Base-by-base conservation (phyloP, 2,888 invertebrate species). In the Drosophila peninsularis region DNA sequence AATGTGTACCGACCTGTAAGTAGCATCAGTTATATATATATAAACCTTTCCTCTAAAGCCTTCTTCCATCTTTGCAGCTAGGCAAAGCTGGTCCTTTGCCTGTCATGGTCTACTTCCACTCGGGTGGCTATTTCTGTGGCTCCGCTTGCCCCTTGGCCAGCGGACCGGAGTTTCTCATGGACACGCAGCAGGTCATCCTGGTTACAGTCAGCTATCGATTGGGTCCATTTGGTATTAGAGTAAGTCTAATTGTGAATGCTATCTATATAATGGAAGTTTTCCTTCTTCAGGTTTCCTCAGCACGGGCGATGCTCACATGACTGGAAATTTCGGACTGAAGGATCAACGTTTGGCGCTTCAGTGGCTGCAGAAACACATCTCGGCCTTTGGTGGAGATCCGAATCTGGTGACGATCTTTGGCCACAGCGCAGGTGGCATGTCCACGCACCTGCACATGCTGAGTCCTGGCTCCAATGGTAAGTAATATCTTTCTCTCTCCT, bases 61-160 rank as follows among this genome's bases (percentile, higher is more conserved):
- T 3, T 11, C 3, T 32, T 17, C 14, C 39, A 9, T 14, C 3
- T 32, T n/a, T 24, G 3, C 30, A 83, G 78, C n/a, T 54, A 27
- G 39, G 32, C 0, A 14, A 14, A 10, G 32, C 50, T 0, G 36
- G 32, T 17, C 45, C 47, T 5, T 55, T 91, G 19, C 93, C 93
- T 0, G 93, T 94, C 3, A 91, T 94, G 90, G 91, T 94, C 3
- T 93, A 92, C 60, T 91, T 94, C 14, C 93, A 93, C 71, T 92
- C 93, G 34, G 94, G 94, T 0, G 94, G 92, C 5, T 93, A 92
- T 55, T 90, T 93, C 58, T 85, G 92, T 5, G 94, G 94, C 4
- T 80, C 91, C n/a, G 89, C 92, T 1, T 88, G 90, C 68, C 92
- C 92, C 2, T 70, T 53, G 7, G 70, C 88, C 21, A 66, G 89